Percentiles rank a stretch among this genome's conserved stretches.
phyloP scores from a whole-genome alignment of 2,888 invertebrate species.

The Quadroppia sp. region DNA sequence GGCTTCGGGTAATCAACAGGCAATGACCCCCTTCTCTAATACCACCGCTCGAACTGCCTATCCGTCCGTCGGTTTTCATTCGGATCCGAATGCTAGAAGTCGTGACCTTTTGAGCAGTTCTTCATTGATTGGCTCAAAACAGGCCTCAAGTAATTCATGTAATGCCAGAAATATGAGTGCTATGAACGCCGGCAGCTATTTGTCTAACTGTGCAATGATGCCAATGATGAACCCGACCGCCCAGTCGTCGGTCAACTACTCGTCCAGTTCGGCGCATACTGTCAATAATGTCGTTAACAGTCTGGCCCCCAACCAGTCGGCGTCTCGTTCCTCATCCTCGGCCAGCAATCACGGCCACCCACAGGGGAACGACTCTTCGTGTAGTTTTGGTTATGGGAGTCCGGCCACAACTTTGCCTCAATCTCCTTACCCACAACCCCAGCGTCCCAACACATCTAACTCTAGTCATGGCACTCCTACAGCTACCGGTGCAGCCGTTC shows the following conservation, averaged over 20 bases:
- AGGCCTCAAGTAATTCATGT: conserved; percentile 24
- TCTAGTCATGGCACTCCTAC: conserved; percentile 42
- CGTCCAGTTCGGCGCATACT: conserved; percentile 12
- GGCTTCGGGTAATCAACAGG: conserved; percentile 25
- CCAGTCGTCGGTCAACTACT: background rate
- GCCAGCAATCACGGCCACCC: conserved; percentile 33
- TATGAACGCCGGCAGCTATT: conserved; percentile 6
- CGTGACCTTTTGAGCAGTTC: conserved; percentile 9
- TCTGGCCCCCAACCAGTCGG: conserved; percentile 13
- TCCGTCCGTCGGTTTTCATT: conserved; percentile 17
- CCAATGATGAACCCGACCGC: conserved; percentile 31
- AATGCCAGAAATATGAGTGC: conserved; percentile 30
- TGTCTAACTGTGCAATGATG: conserved; percentile 24
- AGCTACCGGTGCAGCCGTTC: conserved; percentile 30
- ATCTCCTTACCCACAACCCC: conserved; percentile 39
- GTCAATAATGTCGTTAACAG: conserved; percentile 24
- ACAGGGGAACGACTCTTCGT: conserved; percentile 41
- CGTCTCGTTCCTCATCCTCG: conserved; percentile 8
- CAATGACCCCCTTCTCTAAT: conserved; percentile 19
- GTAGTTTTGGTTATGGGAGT: conserved; percentile 43
- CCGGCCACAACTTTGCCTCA: conserved; percentile 41
- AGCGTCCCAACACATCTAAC: conserved; percentile 38
- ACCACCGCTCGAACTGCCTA: conserved; percentile 1
- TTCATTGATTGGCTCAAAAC: conserved; percentile 26
- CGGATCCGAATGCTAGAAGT: conserved; percentile 22